Base-by-base conservation (phyloP, 2,797 vertebrate genomes). In the Lutjanus argentimaculatus region DNA sequence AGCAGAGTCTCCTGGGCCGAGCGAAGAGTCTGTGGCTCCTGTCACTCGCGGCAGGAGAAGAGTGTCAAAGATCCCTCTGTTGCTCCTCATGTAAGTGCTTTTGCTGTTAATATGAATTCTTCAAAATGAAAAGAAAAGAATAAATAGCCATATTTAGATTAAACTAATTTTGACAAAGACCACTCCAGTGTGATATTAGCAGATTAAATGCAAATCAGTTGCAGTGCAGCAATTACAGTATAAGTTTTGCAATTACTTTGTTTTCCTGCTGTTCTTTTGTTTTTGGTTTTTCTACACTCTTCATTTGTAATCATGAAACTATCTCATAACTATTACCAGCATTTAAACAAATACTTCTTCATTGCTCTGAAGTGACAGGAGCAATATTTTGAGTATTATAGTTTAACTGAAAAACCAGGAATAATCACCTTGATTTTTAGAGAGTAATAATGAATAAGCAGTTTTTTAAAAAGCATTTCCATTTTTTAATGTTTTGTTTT, bases 31-130 rank as follows among this genome's bases (percentile, higher is more conserved):
- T 10, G 92, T 93, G 5, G 93, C 95, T 0, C 95, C 96, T 13
- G 88, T 95, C 59, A 95, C 97, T 77, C 96, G 97, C 75, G 96
- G 95, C 72, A 96, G 93, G 40, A 94, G 46, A 71, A 95, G 92
- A 89, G 91, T 3, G 59, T 73, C 55, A 78, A 92, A 61, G 81
- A 55, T 0, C 22, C 64, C 36, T 17, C 74, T 8, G 77, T 5
- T 16, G 8, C 62, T 66, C 69, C 80, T 80, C 86, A 80, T 75
- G 94, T 94, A 56, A 70, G 61, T 76, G 6, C 30, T 61, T 51
- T 42, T 52, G 30, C 30, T 36, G 30, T 36, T 36, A 4, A 2
- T 4, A 36, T 36, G 5, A 6, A 25, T 56, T 55, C 36, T 30
- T 53, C 8, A 67, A 75, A 67, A 11, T 17, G 25, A 16, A 17